Percentiles rank a stretch among this genome's conserved stretches.
Evolutionary conservation across 2,113 vertebrate species (phyloP).

Genomic region (Xiphophorus maculatus): DNA sequence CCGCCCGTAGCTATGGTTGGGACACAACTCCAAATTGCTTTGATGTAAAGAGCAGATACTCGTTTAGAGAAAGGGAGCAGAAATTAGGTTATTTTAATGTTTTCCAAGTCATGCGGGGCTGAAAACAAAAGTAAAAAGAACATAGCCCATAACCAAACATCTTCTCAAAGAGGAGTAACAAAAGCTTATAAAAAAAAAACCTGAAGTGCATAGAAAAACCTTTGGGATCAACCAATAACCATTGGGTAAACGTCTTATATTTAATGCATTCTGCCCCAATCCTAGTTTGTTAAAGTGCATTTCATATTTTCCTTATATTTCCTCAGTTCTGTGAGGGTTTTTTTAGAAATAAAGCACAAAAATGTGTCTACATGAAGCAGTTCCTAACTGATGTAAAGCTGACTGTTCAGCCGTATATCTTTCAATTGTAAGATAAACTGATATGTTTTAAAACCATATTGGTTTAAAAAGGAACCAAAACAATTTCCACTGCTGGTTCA

Average conservation of each 20-base stretch:
- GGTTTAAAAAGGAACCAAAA: background rate
- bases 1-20: background rate
- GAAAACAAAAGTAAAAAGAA: constrained; percentile 2
- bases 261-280: background rate
- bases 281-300: background rate
- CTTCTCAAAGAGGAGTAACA: background rate
- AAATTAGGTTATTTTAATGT: background rate
- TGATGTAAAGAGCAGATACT: background rate
- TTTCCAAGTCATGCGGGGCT: background rate
- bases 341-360: background rate
- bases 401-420: background rate
- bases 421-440: background rate
- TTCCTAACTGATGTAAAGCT: background rate
- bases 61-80: background rate
- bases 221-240: background rate
- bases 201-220: background rate
- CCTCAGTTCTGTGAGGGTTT: background rate
- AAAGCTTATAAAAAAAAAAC: background rate
- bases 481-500: background rate
- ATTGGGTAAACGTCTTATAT: background rate
- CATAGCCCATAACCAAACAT: background rate
- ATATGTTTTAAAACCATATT: background rate
- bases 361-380: background rate
- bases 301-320: background rate
- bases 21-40: background rate